phyloP scores from a whole-genome alignment of 1,140 invertebrate species.

The Heliothis virescens region DNA sequence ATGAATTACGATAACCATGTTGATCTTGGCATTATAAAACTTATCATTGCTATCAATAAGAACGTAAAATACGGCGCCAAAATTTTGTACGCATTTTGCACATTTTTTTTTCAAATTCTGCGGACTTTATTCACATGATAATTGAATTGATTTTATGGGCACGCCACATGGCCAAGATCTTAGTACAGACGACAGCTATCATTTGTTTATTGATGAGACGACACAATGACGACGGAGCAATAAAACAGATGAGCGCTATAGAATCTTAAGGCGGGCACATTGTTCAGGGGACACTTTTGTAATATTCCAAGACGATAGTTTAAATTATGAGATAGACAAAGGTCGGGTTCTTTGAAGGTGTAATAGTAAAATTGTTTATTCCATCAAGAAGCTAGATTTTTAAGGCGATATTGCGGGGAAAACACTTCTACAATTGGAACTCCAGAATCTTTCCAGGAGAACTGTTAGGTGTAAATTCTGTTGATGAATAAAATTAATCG shows the following conservation, averaged over 20 bases:
- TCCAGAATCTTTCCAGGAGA: too few relatives aligned
- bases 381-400: too few relatives aligned
- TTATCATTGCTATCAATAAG: neutral
- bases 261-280: neutral
- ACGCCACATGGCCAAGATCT: neutral
- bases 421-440: too few relatives aligned
- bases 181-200: neutral
- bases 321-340: neutral
- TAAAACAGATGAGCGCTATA: slow-evolving; percentile 30
- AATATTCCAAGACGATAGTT: neutral
- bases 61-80: neutral
- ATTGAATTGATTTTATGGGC: neutral
- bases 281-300: neutral
- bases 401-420: too few relatives aligned
- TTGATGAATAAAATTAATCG: too few relatives aligned
- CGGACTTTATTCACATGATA: neutral
- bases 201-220: slow-evolving; percentile 25
- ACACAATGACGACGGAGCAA: slow-evolving; percentile 24
- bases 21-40: neutral
- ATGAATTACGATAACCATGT: neutral
- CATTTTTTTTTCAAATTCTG: neutral
- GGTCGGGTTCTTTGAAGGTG: neutral
- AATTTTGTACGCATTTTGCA: neutral
- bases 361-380: too few relatives aligned
- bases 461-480: too few relatives aligned